Evolutionary conservation across 2,888 invertebrate genomes (phyloP).

Genomic region (Scrobipalpa costella): DNA sequence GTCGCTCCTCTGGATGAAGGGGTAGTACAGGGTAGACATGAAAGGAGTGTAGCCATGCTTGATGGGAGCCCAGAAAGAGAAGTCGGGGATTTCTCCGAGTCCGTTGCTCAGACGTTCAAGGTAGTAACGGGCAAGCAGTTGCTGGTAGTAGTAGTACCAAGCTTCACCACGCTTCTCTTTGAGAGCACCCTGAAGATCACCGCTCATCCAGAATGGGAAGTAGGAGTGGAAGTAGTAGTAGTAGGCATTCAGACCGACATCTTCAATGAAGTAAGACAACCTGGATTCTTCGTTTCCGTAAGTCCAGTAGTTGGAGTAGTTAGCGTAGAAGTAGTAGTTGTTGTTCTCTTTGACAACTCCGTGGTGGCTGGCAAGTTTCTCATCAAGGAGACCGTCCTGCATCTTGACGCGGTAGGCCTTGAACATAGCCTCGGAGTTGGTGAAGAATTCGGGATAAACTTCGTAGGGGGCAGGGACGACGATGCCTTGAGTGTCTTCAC

Average conservation of each 20-base stretch:
- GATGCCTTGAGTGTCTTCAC: conserved; percentile 79
- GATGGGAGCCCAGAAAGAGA: conserved; percentile 84
- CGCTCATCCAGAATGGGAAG: conserved; percentile 83
- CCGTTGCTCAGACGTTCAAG: conserved; percentile 85
- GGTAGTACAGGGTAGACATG: conserved; percentile 49
- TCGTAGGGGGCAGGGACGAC: conserved; percentile 85
- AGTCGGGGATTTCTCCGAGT: conserved; percentile 79
- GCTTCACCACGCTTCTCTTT: conserved; percentile 82
- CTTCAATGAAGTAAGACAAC: conserved; percentile 86
- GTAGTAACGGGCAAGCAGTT: conserved; percentile 85
- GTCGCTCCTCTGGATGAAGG: conserved; percentile 81
- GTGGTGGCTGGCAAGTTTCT: conserved; percentile 55
- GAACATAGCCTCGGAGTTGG: conserved; percentile 64
- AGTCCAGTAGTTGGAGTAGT: conserved; percentile 78
- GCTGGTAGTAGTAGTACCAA: conserved; percentile 84
- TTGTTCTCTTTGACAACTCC: conserved; percentile 67
- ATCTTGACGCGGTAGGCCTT: conserved; percentile 77
- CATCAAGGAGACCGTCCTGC: conserved; percentile 53
- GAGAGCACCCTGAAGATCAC: conserved; percentile 47
- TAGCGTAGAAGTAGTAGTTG: conserved; percentile 77
- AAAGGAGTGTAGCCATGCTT: conserved; percentile 59
- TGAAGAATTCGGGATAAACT: conserved; percentile 83
- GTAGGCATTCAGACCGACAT: conserved; percentile 84
- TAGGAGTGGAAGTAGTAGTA: conserved; percentile 84
- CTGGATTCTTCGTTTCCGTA: conserved; percentile 81